phyloP scores from a whole-genome alignment of 2,797 vertebrate genomes.

The Mus caroli region DNA sequence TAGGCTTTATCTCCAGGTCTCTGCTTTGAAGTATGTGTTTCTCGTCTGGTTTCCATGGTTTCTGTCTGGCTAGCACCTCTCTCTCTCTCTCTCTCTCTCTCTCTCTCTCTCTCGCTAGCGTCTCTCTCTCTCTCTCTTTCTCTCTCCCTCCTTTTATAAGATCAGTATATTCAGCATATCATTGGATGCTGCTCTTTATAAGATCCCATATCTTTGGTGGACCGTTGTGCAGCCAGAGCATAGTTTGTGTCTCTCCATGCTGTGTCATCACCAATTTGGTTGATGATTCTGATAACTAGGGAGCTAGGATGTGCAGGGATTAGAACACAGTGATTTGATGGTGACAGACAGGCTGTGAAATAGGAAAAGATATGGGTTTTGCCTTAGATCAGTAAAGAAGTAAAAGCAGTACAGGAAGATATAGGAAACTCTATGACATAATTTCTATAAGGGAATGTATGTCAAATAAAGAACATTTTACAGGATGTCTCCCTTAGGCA shows the following conservation, averaged over 20 bases:
- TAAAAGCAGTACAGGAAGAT: neutral
- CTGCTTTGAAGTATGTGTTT: neutral
- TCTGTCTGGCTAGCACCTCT: neutral
- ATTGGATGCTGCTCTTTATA: neutral
- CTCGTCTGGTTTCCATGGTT: neutral
- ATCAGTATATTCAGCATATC: neutral
- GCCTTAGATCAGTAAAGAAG: neutral
- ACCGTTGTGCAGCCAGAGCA: too few relatives aligned
- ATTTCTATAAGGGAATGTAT: neutral
- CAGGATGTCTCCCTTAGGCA: neutral
- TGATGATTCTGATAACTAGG: neutral
- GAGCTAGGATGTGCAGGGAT: neutral
- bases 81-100: neutral
- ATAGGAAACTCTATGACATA: neutral
- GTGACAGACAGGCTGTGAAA: neutral
- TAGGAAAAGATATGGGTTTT: neutral
- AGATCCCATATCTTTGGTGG: neutral
- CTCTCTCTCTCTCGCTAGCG: neutral
- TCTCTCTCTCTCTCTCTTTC: neutral
- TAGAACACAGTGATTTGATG: neutral
- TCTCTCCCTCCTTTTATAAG: neutral
- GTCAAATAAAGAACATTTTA: slow-evolving; percentile 8
- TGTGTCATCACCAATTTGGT: neutral
- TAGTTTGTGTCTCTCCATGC: neutral
- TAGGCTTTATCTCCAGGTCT: neutral